phyloP scores from a whole-genome alignment of 1,140 invertebrate genomes.

The Megathymus violae region DNA sequence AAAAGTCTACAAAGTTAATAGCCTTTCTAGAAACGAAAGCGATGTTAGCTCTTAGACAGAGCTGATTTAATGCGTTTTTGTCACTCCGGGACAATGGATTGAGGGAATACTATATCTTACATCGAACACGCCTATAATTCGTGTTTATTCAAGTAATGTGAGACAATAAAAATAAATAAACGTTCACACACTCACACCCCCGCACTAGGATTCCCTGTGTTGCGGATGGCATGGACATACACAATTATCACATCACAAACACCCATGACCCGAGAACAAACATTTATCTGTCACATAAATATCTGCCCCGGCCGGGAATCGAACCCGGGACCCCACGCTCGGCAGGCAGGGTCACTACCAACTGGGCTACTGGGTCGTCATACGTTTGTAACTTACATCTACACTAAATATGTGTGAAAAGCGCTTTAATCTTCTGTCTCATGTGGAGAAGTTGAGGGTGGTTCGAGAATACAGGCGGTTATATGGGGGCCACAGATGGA shows the following conservation, averaged over 20 bases:
- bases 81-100: constrained; percentile 40
- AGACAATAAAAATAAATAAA: too few relatives aligned
- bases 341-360: too few relatives aligned
- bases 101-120: constrained; percentile 36
- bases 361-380: too few relatives aligned
- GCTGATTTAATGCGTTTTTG: constrained; percentile 46
- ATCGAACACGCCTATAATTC: constrained; percentile 12
- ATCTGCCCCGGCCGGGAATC: too few relatives aligned
- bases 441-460: not conserved
- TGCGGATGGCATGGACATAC: too few relatives aligned
- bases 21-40: constrained; percentile 45
- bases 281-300: too few relatives aligned
- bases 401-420: not conserved
- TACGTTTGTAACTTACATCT: not conserved
- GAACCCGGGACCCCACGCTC: too few relatives aligned
- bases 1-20: constrained; percentile 54
- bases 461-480: constrained; percentile 3
- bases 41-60: constrained; percentile 51
- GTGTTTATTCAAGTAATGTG: not conserved
- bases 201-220: too few relatives aligned
- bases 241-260: too few relatives aligned
- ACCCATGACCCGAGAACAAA: too few relatives aligned
- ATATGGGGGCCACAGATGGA: constrained; percentile 24
- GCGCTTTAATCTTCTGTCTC: constrained; percentile 7
- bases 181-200: too few relatives aligned